Conservation (phyloP, 2,113 vertebrate genomes). For the Oriolus oriolus region DNA sequence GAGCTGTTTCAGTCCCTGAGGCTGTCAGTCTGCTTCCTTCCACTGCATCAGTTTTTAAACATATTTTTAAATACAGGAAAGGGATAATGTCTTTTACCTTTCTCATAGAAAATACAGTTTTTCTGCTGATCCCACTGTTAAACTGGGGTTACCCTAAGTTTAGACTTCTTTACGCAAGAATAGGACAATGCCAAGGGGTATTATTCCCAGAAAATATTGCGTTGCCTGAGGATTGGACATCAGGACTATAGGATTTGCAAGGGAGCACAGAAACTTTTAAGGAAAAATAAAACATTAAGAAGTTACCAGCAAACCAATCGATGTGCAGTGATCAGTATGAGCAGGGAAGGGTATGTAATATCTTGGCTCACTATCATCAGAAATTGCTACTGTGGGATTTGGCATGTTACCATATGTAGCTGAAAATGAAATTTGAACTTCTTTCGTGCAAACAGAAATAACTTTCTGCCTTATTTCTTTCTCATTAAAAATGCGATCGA, state of each 20-base stretch:
- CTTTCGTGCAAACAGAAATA: conserved; percentile 14
- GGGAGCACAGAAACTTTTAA: background rate
- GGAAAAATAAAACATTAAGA: background rate
- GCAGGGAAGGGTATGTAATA: background rate
- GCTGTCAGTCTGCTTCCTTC: background rate
- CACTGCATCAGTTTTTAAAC: background rate
- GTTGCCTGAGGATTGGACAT: background rate
- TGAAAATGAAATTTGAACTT: conserved; percentile 4
- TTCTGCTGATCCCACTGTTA: background rate
- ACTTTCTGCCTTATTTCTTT: conserved; percentile 23
- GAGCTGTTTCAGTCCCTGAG: background rate
- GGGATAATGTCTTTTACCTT: background rate
- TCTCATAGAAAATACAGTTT: background rate
- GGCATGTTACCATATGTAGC: conserved; percentile 3
- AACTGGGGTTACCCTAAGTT: background rate
- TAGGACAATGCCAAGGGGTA: background rate
- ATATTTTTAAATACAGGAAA: background rate
- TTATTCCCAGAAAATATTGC: background rate
- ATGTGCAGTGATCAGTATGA: conserved; percentile 5
- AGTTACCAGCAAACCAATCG: background rate
- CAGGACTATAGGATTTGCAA: background rate
- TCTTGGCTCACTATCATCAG: background rate
- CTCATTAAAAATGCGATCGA: background rate
- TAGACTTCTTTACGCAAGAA: background rate
- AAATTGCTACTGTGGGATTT: conserved; percentile 17